Base-by-base conservation (phyloP, 2,888 invertebrate species). In the Marronus borbonicus region DNA sequence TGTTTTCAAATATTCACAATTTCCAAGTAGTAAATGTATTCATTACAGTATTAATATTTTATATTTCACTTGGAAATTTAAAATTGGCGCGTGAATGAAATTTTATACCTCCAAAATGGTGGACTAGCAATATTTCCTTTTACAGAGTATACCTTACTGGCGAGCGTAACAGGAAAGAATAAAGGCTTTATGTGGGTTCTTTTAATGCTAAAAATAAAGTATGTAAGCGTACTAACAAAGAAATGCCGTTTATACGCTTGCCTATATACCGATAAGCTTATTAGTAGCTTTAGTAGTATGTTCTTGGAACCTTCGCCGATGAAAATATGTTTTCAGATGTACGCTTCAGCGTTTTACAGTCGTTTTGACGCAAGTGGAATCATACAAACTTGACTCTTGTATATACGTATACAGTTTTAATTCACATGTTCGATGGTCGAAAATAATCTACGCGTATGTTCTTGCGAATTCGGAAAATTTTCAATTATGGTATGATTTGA, bases 281-380 rank as follows among this genome's bases (percentile, higher is more conserved):
- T 55, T 55, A 55, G 20, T 8, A 20, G 55, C 55, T 3, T 55
- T 55, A 55, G 20, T 8, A 20, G 55, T 17, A 55, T 55, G 3
- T 55, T 55, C 55, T 20, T n/a, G 17, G 55, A 55, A 55, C 3
- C 8, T 55, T n/a, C 55, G 20, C 8, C 55, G 7, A 55, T 55
- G 55, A 17, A 55, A 55, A 55, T 55, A 55, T 55, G 55, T 20
- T 55, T 55, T 55, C 14, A 55, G 5, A 17, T 17, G 55, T 20
- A 20, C 55, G n/a, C 55, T n/a, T 55, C n/a, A 4, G 55, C 20
- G 20, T 20, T 55, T 44, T 44, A 44, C 44, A 8, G 44, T 7
- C 55, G 55, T 55, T n/a, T 55, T 55, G 55, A 55, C 55, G 55
- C 20, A 55, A 55, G n/a, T 55, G 2, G n/a, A 55, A 55, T 20